phyloP scores from a whole-genome alignment of 2,888 invertebrate genomes.

The Netelia melanura region DNA sequence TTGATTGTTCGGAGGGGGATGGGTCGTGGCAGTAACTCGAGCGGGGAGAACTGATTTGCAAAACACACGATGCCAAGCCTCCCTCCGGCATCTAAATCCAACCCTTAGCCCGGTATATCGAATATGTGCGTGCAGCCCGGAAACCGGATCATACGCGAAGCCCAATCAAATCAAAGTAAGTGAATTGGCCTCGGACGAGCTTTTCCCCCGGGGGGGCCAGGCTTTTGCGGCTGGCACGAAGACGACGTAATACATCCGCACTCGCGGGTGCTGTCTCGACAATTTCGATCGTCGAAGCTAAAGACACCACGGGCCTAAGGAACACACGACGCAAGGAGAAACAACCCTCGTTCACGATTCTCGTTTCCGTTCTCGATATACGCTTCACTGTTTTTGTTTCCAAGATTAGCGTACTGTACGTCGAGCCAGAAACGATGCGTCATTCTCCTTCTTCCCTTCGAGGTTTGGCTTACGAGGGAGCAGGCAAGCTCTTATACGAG shows the following conservation, averaged over 20 bases:
- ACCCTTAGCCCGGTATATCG: slow-evolving; percentile 53
- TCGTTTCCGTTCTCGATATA: slow-evolving; percentile 25
- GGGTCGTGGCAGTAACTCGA: slow-evolving; percentile 70
- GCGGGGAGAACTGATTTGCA: slow-evolving; percentile 76
- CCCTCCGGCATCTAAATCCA: slow-evolving; percentile 54
- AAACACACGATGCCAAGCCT: slow-evolving; percentile 79
- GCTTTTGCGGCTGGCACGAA: slow-evolving; percentile 64
- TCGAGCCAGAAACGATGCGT: slow-evolving; percentile 61
- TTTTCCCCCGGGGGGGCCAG: slow-evolving; percentile 45
- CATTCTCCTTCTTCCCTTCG: slow-evolving; percentile 63
- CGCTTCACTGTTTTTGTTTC: slow-evolving; percentile 68
- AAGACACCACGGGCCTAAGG: slow-evolving; percentile 43
- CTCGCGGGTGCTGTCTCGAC: slow-evolving; percentile 55
- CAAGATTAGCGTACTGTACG: slow-evolving; percentile 65
- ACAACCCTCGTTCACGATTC: slow-evolving; percentile 30
- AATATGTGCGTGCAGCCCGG: slow-evolving; percentile 56
- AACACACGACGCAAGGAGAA: slow-evolving; percentile 49
- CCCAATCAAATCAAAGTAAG: slow-evolving; percentile 85
- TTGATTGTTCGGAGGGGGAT: slow-evolving; percentile 76
- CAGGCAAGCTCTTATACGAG: slow-evolving; percentile 16
- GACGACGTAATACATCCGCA: slow-evolving; percentile 51
- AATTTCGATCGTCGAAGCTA: slow-evolving; percentile 47
- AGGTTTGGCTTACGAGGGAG: slow-evolving; percentile 14
- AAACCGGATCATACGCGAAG: slow-evolving; percentile 77
- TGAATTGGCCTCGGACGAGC: slow-evolving; percentile 79